Percentiles rank a stretch among this genome's conserved stretches.
phyloP scores from a whole-genome alignment of 2,797 vertebrate genomes.

The Crenuchus spilurus region DNA sequence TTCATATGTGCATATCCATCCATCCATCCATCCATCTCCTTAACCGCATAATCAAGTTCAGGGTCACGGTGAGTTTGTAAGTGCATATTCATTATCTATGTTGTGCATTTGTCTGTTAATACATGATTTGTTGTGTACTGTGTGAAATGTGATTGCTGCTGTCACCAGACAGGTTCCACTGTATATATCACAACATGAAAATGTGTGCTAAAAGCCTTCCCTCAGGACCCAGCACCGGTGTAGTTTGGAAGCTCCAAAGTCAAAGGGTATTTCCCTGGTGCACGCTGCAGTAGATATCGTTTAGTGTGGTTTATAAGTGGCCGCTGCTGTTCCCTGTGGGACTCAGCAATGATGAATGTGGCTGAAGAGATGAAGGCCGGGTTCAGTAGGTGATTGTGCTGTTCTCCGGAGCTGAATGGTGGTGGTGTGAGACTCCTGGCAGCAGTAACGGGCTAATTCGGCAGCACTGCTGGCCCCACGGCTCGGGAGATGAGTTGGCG shows the following conservation, averaged over 20 bases:
- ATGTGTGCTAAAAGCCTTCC: neutral
- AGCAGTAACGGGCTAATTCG: constrained; percentile 34
- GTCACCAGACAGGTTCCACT: neutral
- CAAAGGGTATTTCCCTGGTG: neutral
- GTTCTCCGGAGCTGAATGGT: constrained; percentile 11
- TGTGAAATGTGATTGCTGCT: no score
- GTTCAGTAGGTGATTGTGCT: constrained; percentile 3
- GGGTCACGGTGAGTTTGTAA: no score
- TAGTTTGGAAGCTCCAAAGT: neutral
- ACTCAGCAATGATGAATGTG: neutral
- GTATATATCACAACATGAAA: neutral
- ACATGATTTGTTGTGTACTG: no score
- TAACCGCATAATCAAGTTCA: no score
- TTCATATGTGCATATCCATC: no score
- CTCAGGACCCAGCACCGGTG: neutral
- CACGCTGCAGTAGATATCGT: neutral
- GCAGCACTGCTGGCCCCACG: constrained; percentile 15
- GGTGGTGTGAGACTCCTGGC: constrained; percentile 20
- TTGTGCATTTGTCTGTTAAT: no score
- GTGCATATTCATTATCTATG: no score
- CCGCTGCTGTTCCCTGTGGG: neutral
- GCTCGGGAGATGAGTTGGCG: constrained; percentile 44
- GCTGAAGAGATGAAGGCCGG: neutral
- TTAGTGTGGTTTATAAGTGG: neutral
- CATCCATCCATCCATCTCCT: no score